A percentile compares a stretch with the other conserved stretches of the same genome.
These are phyloP conservation scores for Phrynosoma blainvillii DNA, from an alignment of 2,113 vertebrate species.

Conservation along the genomic window DNA sequence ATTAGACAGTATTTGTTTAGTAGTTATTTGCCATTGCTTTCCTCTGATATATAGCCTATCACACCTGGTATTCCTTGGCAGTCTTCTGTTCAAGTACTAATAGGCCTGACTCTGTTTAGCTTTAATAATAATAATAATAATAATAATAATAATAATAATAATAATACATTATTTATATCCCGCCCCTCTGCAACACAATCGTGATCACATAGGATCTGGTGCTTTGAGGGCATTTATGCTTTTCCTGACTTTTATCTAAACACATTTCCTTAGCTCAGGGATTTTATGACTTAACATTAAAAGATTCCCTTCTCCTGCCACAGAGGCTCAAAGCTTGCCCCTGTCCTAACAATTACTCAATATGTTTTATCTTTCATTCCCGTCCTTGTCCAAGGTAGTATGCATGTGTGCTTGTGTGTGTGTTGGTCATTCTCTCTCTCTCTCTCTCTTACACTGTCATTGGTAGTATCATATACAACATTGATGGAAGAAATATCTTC, in stretches of 20 bases:
- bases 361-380: conserved; percentile 8
- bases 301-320: not conserved
- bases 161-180: no score
- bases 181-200: no score
- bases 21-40: not conserved
- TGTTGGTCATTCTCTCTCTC: no score
- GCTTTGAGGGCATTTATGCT: not conserved
- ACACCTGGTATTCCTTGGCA: no score
- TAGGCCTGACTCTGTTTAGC: no score
- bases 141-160: no score
- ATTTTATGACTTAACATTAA: not conserved
- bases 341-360: not conserved
- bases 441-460: conserved; percentile 5
- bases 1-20: no score
- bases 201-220: no score
- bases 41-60: no score
- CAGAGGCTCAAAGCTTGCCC: not conserved
- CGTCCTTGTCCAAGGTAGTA: conserved; percentile 8
- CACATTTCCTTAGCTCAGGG: not conserved
- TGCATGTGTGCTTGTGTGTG: not conserved
- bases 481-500: conserved; percentile 44
- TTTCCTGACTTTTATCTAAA: not conserved
- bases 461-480: conserved; percentile 44
- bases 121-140: no score
- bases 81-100: no score